Percentiles rank a stretch among this genome's conserved stretches.
phyloP scores from a whole-genome alignment of 2,797 vertebrate genomes.

The Graptemys geographica region DNA sequence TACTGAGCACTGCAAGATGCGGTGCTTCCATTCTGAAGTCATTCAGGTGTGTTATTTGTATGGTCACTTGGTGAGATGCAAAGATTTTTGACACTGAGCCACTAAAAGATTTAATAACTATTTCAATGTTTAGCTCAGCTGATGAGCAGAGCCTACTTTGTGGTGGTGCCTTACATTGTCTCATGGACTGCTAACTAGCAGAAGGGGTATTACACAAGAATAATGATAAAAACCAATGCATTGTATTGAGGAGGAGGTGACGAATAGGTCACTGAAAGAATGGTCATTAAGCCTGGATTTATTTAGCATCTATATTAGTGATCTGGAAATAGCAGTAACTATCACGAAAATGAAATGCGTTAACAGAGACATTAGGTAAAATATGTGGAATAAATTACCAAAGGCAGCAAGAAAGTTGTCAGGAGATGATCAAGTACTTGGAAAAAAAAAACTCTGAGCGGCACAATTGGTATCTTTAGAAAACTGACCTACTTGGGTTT shows the following conservation, averaged over 20 bases:
- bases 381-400: background rate
- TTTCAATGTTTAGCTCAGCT: background rate
- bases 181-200: background rate
- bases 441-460: background rate
- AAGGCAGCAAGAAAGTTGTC: background rate
- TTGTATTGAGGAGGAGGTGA: background rate
- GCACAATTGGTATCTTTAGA: background rate
- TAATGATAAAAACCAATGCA: background rate
- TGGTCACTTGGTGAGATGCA: background rate
- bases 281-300: background rate
- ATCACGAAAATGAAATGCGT: background rate
- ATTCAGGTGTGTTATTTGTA: background rate
- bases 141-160: background rate
- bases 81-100: background rate
- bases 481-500: constrained; percentile 21
- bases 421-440: background rate
- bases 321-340: background rate
- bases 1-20: background rate
- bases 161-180: background rate
- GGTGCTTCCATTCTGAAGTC: background rate
- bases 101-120: background rate
- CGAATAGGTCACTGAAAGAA: background rate
- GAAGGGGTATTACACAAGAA: background rate
- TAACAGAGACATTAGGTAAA: background rate
- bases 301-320: background rate